Evolutionary conservation across 2,888 invertebrate species (phyloP).

Genomic region (Apantesis nais): DNA sequence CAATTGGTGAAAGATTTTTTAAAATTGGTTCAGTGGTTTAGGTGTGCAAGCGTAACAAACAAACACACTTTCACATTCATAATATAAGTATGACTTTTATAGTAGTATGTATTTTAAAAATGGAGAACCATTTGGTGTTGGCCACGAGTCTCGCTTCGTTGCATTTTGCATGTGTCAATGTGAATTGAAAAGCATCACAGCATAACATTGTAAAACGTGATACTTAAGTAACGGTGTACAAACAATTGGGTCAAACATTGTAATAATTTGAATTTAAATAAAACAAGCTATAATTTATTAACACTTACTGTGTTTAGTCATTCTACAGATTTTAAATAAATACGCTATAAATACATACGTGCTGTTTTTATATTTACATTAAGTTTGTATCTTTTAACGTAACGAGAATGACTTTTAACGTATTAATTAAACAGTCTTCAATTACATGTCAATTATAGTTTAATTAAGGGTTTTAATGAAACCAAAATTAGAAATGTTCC

Average conservation of each 20-base stretch:
- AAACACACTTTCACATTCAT: too few relatives aligned
- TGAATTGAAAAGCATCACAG: constrained; percentile 14
- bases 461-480: not conserved
- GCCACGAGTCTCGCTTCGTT: not conserved
- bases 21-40: too few relatives aligned
- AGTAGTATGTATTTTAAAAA: too few relatives aligned
- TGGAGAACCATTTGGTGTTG: too few relatives aligned
- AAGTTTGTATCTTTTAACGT: too few relatives aligned
- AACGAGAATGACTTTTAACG: not conserved
- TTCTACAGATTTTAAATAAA: not conserved
- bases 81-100: too few relatives aligned
- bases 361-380: not conserved
- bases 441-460: not conserved
- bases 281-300: not conserved
- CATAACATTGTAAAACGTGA: constrained; percentile 3
- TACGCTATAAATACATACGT: not conserved
- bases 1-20: too few relatives aligned
- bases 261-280: not conserved
- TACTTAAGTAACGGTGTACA: not conserved
- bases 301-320: not conserved
- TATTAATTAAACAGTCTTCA: not conserved
- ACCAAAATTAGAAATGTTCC: not conserved
- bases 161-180: not conserved
- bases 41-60: too few relatives aligned
- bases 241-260: not conserved